These are phyloP conservation scores for Neostethus bicornis DNA, from an alignment of 2,797 vertebrate species.

Conservation along the genomic window DNA sequence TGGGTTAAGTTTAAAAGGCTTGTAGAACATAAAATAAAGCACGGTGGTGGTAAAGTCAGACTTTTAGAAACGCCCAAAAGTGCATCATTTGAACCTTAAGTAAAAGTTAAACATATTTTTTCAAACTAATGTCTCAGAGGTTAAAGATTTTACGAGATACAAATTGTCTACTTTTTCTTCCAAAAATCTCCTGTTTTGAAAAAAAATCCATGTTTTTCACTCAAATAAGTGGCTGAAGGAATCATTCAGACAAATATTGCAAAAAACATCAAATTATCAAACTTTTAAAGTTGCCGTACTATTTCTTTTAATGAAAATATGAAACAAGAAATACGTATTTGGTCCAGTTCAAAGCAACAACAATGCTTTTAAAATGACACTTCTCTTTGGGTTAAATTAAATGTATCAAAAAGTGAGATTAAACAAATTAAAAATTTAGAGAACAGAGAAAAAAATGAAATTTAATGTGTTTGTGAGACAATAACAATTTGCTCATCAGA, in stretches of 20 bases:
- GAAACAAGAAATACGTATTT: too few relatives aligned
- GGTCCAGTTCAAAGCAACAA: conserved; percentile 1
- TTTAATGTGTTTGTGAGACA: too few relatives aligned
- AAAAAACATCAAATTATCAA: too few relatives aligned
- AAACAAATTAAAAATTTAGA: background rate
- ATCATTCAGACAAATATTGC: too few relatives aligned
- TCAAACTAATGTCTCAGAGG: background rate
- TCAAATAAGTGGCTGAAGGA: too few relatives aligned
- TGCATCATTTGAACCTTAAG: too few relatives aligned
- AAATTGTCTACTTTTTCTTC: too few relatives aligned
- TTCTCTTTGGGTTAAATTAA: conserved; percentile 10
- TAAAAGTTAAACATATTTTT: background rate
- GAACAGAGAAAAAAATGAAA: background rate
- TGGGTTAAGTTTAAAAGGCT: background rate
- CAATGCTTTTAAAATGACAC: background rate
- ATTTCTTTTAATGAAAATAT: too few relatives aligned
- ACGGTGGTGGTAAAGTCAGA: background rate
- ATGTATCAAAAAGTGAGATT: background rate
- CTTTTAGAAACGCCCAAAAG: background rate
- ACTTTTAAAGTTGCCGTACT: too few relatives aligned
- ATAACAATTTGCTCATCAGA: too few relatives aligned
- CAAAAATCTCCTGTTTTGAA: too few relatives aligned
- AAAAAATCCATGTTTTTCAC: too few relatives aligned
- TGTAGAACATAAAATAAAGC: background rate
- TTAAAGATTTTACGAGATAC: background rate